Percentiles rank a stretch among this genome's conserved stretches.
Conservation (phyloP, 2,888 invertebrate species). For the Heterodera filipjevi region DNA sequence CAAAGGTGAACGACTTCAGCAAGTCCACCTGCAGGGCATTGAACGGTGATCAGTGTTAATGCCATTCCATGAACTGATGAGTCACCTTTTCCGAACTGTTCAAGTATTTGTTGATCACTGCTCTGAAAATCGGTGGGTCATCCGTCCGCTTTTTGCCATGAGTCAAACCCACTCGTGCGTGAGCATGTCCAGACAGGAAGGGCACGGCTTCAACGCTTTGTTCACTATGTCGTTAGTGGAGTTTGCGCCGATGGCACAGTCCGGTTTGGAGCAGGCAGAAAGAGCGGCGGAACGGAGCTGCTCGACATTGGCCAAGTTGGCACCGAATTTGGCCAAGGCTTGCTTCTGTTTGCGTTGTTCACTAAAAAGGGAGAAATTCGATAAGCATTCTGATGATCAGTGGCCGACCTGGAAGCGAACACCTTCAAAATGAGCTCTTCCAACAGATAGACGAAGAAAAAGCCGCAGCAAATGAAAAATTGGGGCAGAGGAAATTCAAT, state of each 20-base stretch:
- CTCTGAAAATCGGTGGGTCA: not conserved
- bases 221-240: constrained; percentile 11
- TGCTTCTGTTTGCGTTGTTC: constrained; percentile 24
- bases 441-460: constrained; percentile 62
- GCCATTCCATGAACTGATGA: not conserved
- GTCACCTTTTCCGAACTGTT: constrained; percentile 15
- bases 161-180: constrained; percentile 43
- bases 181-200: constrained; percentile 34
- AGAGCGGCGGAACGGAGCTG: constrained; percentile 15
- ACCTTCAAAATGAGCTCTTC: constrained; percentile 56
- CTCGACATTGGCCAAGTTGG: not conserved
- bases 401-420: constrained; percentile 42
- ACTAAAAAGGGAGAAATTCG: not conserved
- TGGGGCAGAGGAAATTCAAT: constrained; percentile 54
- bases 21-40: constrained; percentile 34
- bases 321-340: constrained; percentile 9
- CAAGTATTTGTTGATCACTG: constrained; percentile 29
- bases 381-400: not conserved
- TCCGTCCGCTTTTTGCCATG: not conserved
- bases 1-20: constrained; percentile 62
- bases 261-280: constrained; percentile 20
- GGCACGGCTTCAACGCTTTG: constrained; percentile 8
- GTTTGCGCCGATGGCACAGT: constrained; percentile 18
- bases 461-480: constrained; percentile 60
- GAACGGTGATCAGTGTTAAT: not conserved